Conservation (phyloP, 2,113 vertebrate species). For the human (Homo sapiens) region GRCh38 chrX:92511501-92512000, state of each 20-base stretch:
- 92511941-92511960: not conserved
- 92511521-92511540: not conserved
- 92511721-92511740: not conserved
- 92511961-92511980: not conserved
- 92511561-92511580: not conserved
- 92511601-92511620: not conserved
- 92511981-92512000: not conserved
- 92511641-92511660: not conserved
- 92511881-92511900: not conserved
- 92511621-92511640: not conserved
- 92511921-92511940: conserved; percentile 21
- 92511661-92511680: conserved; percentile 4
- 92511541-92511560: not conserved
- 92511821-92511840: not conserved
- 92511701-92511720: not conserved
- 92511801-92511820: not conserved
- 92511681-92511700: not conserved
- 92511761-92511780: not conserved
- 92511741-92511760: conserved; percentile 8
- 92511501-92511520: conserved; percentile 4
- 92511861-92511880: not conserved
- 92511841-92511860: not conserved
- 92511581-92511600: not conserved
- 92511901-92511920: not conserved
- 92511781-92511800: not conserved